Evolutionary conservation across 2,888 invertebrate genomes (phyloP).

Genomic region (Alentia gelatinosa): DNA sequence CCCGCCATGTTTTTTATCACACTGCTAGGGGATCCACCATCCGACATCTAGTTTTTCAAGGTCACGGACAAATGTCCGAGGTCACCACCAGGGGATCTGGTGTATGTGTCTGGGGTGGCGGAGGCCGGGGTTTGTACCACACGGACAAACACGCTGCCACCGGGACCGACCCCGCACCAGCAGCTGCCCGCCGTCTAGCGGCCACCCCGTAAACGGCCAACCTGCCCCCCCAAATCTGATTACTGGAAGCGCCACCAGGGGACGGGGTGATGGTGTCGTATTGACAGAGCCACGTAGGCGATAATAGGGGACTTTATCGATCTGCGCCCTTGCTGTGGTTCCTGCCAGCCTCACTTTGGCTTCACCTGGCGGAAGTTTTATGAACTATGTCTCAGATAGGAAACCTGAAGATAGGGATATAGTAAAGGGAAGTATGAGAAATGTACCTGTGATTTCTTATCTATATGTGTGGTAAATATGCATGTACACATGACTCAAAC

Average conservation of each 20-base stretch:
- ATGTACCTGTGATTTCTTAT: no score
- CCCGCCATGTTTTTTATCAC: neutral
- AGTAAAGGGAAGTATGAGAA: no score
- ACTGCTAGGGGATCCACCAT: neutral
- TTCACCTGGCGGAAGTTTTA: neutral
- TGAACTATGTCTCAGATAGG: neutral
- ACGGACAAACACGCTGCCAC: neutral
- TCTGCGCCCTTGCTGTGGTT: neutral
- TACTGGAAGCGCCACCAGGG: neutral
- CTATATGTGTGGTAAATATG: no score
- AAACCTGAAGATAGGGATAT: no score
- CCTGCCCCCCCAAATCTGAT: slow-evolving; percentile 26
- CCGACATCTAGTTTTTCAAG: neutral
- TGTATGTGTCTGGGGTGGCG: neutral
- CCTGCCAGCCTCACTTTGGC: neutral
- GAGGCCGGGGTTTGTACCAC: neutral
- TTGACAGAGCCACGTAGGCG: slow-evolving; percentile 16
- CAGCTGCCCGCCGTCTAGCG: neutral
- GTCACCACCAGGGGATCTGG: neutral
- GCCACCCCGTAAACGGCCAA: neutral
- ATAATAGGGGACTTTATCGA: slow-evolving; percentile 11
- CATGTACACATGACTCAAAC: no score
- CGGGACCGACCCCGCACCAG: neutral
- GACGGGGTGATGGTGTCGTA: neutral
- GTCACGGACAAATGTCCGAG: neutral